Evolutionary conservation across 2,797 vertebrate genomes (phyloP).

Genomic region (Pseudopleuronectes americanus): DNA sequence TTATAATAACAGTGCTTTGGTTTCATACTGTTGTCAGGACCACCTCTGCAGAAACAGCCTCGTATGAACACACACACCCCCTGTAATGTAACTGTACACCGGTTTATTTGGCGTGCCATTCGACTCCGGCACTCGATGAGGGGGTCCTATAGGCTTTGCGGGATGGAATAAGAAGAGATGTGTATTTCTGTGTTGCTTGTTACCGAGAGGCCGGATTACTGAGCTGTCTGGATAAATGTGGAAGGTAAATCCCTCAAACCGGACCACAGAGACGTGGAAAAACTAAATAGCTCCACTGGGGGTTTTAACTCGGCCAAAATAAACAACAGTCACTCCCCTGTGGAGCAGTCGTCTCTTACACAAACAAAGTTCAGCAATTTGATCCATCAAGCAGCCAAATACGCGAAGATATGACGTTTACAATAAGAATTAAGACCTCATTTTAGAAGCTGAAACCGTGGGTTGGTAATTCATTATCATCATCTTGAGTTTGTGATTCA

Average conservation of each 20-base stretch:
- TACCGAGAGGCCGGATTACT: conserved; percentile 3
- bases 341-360: background rate
- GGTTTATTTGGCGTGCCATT: background rate
- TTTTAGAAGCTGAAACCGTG: background rate
- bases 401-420: too few species aligned
- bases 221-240: conserved; percentile 3
- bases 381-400: too few species aligned
- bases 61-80: conserved; percentile 8
- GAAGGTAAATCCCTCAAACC: background rate
- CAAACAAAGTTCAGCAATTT: background rate
- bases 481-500: background rate
- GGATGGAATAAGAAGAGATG: background rate
- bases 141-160: background rate
- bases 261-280: background rate
- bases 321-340: background rate
- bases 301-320: background rate
- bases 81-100: background rate
- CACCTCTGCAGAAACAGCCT: conserved; percentile 2
- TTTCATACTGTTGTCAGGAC: conserved; percentile 18
- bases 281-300: background rate
- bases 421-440: too few species aligned
- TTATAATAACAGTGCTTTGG: conserved; percentile 41
- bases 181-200: conserved; percentile 2
- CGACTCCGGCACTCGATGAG: background rate
- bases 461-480: background rate